phyloP scores from a whole-genome alignment of 2,113 vertebrate genomes.

The Diadophis punctatus region DNA sequence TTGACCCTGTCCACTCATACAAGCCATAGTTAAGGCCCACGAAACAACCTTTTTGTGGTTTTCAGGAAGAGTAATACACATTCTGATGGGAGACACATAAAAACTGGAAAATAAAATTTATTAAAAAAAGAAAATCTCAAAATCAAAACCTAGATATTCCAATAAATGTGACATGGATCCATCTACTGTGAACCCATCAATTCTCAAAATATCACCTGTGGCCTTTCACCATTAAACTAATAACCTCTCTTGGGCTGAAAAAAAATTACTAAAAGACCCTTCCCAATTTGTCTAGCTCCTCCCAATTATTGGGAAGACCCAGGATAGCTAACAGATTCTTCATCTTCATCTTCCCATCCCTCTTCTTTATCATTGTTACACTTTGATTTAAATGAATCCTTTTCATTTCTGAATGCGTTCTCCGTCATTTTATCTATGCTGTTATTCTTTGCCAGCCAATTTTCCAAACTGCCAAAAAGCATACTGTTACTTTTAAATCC shows the following conservation, averaged over 20 bases:
- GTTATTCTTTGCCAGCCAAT: neutral
- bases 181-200: neutral
- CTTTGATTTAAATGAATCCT: neutral
- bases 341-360: neutral
- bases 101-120: neutral
- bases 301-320: neutral
- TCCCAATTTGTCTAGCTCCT: neutral
- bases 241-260: neutral
- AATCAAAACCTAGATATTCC: neutral
- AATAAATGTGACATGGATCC: neutral
- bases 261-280: neutral
- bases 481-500: neutral
- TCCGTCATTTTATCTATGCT: neutral
- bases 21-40: neutral
- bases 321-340: neutral
- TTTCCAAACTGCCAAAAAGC: neutral
- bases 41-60: neutral
- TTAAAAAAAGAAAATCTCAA: neutral
- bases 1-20: neutral
- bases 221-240: neutral
- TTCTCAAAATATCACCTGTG: neutral
- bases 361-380: neutral
- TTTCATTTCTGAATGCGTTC: neutral
- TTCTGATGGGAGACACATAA: neutral
- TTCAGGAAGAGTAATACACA: neutral